Base-by-base conservation (phyloP, 2,888 invertebrate species). In the Liopterus haemorrhoidalis region DNA sequence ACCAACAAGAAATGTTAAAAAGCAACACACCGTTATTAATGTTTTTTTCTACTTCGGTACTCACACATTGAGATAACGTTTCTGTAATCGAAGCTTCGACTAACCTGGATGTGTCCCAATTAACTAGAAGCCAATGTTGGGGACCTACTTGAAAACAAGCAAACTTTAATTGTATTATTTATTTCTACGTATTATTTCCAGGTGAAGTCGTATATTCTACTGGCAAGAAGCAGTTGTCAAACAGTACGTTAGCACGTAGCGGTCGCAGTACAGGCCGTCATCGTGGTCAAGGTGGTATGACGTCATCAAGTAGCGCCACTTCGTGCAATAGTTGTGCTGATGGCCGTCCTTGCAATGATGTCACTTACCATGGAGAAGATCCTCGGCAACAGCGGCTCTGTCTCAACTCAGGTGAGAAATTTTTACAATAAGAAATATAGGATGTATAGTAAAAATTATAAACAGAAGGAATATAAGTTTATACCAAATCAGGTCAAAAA, bases 241-340 rank as follows among this genome's bases (percentile, higher is more conserved):
- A 67, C 56, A 69, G 60, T 52, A 62, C 65, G 24, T 51, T 70
- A 41, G 59, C 64, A 24, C 62, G 71, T 41, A 66, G 65, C 43
- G 66, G 67, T 22, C 60, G 70, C 42, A 58, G 57, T 35, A 54
- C 50, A 19, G 53, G 51, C 22, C 57, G 69, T 52, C 64, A 70
- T 55, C 66, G 73, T 5, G 54, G 64, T 40, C 57, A 66, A 19
- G 69, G 72, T 46, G 74, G 74, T 28, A 75, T 76, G 73, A 75
- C 75, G 31, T 74, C 74, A 43, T 74, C 74, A 39, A 74, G 74
- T 58, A 75, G 74, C 58, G 69, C 72, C 15, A 74, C 73, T 33
- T 72, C 71, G 37, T 68, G 67, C 53, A 68, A 69, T 53, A 68
- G 68, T 55, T 67, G 68, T 51, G 60, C 60, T 27, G 67, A 67